Evolutionary conservation across 2,797 vertebrate genomes (phyloP), one percentile per base, ranked within the genome.

Genomic region (Remorina albescens): DNA sequence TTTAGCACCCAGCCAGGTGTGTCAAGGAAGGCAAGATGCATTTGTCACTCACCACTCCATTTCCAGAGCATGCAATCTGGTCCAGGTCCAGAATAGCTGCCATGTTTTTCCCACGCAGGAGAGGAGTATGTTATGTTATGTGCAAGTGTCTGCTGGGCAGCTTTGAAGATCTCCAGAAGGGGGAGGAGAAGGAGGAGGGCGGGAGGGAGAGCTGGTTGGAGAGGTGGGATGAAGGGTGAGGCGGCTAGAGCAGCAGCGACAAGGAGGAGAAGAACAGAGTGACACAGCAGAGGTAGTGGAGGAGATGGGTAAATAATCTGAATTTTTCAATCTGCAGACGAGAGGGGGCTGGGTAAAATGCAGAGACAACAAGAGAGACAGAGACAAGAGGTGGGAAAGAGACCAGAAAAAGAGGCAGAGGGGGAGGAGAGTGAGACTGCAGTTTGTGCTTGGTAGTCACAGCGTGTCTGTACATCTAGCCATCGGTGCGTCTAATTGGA

Each of bases 81-180:
- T 95, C 93, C 92, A 95, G 91, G 81, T 95, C 94, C 91, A 95
- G 88, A 90, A 95, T 80, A 84, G 94, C 91, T 89, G 94, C 93
- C 95, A 95, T 95, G 90, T 89, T 93, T 90, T 84, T 92, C 90
- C 90, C 91, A 91, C 84, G 81, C 81, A 84, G 89, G 78, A 91
- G 83, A 91, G 75, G 74, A 87, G 85, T 65, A 85, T 90, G 90
- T 89, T 90, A 83, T 88, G 91, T 83, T 92, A 86, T 86, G 85
- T 80, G 82, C 56, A 44, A 87, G 86, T 71, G 88, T 86, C 78
- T 66, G 90, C 84, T 82, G 83, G 84, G 87, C 79, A 81, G 93
- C 88, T 91, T 73, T 89, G 81, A 92, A 89, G 85, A 88, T 80
- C 91, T 88, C 88, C 89, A 84, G 44, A 70, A 77, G 85, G 72